Evolutionary conservation across 2,888 invertebrate genomes (phyloP).

Genomic region (Leucophora obtusa): DNA sequence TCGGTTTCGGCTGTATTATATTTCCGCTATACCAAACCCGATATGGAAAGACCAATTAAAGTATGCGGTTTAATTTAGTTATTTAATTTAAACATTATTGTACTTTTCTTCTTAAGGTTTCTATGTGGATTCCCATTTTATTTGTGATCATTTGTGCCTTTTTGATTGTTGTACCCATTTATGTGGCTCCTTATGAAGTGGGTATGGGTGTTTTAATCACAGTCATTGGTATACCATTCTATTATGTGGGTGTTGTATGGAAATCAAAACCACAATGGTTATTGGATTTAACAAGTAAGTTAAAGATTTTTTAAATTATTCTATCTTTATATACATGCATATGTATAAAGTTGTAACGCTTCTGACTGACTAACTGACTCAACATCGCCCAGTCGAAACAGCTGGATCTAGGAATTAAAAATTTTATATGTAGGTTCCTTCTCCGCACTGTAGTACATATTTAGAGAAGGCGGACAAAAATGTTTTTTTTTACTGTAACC

Average conservation of each 20-base stretch:
- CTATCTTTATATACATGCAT: too few species aligned
- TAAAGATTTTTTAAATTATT: too few species aligned
- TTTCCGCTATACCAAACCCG: constrained; percentile 88
- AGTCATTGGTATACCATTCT: constrained; percentile 89
- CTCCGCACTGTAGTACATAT: too few species aligned
- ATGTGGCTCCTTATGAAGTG: constrained; percentile 89
- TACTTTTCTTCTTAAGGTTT: constrained; percentile 80
- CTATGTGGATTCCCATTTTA: constrained; percentile 85
- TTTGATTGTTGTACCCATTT: constrained; percentile 87
- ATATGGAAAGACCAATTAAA: constrained; percentile 90
- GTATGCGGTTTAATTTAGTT: constrained; percentile 78
- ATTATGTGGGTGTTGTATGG: constrained; percentile 85
- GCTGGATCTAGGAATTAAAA: too few species aligned
- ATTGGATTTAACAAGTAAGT: constrained; percentile 81
- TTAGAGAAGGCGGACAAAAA: too few species aligned
- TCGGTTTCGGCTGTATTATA: constrained; percentile 92
- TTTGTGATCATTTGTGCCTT: constrained; percentile 89
- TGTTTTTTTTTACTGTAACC: too few species aligned
- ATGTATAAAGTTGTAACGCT: too few species aligned
- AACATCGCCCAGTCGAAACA: too few species aligned
- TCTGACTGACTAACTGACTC: too few species aligned
- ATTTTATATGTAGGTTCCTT: too few species aligned
- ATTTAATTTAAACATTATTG: constrained; percentile 10
- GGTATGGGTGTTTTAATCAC: constrained; percentile 89
- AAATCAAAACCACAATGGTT: constrained; percentile 83